phyloP scores from a whole-genome alignment of 1,140 invertebrate species.

The Druon quercuslanigerum region DNA sequence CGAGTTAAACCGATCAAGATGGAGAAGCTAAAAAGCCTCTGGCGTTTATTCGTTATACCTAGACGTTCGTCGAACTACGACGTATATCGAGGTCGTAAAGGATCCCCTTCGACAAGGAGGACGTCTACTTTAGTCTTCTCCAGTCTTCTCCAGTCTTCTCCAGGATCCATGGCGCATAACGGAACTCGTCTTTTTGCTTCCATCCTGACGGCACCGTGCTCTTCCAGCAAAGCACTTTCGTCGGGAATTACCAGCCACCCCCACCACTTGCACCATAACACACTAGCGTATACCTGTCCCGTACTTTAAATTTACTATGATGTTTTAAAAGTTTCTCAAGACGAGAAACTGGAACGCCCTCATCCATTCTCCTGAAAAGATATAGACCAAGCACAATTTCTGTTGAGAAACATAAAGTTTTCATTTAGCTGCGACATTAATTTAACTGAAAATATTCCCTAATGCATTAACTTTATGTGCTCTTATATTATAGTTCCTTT shows the following conservation, averaged over 20 bases:
- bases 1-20: constrained; percentile 73
- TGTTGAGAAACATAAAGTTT: not conserved
- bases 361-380: not conserved
- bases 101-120: constrained; percentile 51
- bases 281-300: constrained; percentile 44
- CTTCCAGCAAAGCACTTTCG: constrained; percentile 53
- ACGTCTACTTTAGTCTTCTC: constrained; percentile 23
- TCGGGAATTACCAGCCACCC: constrained; percentile 52
- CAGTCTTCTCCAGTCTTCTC: constrained; percentile 24
- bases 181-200: constrained; percentile 47
- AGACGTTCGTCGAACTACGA: constrained; percentile 48
- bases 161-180: constrained; percentile 34
- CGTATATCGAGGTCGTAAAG: constrained; percentile 66
- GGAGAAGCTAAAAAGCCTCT: constrained; percentile 71
- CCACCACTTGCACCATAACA: constrained; percentile 51
- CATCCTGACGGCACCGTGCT: constrained; percentile 43
- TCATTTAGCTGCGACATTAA: not conserved
- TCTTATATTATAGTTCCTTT: too few relatives aligned
- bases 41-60: constrained; percentile 65
- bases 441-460: not conserved
- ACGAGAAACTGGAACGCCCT: constrained; percentile 38
- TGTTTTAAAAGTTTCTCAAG: constrained; percentile 50
- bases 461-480: not conserved
- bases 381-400: not conserved
- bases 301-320: constrained; percentile 53